Percentiles rank a stretch among this genome's conserved stretches.
Conservation (phyloP, 2,797 vertebrate genomes). For the Poecilia wingei region DNA sequence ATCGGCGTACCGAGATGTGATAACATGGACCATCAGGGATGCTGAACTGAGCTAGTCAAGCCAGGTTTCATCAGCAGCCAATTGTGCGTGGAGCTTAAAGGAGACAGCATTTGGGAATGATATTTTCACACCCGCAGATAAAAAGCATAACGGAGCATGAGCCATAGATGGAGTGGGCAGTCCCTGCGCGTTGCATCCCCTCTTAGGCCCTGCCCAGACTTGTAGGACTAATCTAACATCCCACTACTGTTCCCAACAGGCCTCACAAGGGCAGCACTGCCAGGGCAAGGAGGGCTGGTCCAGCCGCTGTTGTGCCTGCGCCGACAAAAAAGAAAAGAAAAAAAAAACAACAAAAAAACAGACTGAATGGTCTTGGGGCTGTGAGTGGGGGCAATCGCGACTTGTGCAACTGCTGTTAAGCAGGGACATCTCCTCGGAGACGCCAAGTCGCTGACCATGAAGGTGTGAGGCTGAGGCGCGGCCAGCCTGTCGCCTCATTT, state of each 20-base stretch:
- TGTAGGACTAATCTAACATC: constrained; percentile 81
- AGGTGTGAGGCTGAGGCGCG: constrained; percentile 84
- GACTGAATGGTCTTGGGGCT: constrained; percentile 46
- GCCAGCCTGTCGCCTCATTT: constrained; percentile 82
- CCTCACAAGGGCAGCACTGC: constrained; percentile 82
- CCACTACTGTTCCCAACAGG: constrained; percentile 85
- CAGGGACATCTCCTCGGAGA: constrained; percentile 82
- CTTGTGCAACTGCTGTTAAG: constrained; percentile 81
- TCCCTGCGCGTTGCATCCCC: constrained; percentile 72
- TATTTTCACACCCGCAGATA: constrained; percentile 74
- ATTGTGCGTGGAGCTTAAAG: constrained; percentile 73
- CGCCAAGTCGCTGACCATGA: constrained; percentile 85
- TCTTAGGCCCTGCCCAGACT: constrained; percentile 81
- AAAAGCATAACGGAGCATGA: constrained; percentile 78
- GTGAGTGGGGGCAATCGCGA: constrained; percentile 67
- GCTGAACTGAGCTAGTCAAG: constrained; percentile 57
- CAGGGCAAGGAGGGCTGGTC: constrained; percentile 80
- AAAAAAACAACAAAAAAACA: constrained; percentile 42
- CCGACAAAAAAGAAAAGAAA: constrained; percentile 62
- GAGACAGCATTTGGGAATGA: constrained; percentile 73
- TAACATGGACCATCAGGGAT: constrained; percentile 64
- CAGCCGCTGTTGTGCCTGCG: constrained; percentile 66
- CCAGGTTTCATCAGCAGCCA: constrained; percentile 68
- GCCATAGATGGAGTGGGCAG: constrained; percentile 75
- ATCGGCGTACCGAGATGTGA: constrained; percentile 56